Evolutionary conservation across 2,113 vertebrate genomes (phyloP).

Genomic region (Platysternon megacephalum): DNA sequence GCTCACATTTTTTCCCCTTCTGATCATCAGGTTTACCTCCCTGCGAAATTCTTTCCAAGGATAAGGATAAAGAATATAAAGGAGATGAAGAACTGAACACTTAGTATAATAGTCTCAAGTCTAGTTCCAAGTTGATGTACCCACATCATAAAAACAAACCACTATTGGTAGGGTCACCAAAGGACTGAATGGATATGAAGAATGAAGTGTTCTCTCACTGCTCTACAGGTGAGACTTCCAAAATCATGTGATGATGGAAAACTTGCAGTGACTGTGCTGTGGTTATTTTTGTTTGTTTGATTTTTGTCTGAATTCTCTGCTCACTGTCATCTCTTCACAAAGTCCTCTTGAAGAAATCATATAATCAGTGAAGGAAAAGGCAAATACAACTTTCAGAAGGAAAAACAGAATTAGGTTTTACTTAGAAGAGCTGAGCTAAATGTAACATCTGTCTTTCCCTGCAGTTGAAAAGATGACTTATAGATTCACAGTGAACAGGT

Average conservation of each 20-base stretch:
- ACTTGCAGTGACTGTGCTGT: not conserved
- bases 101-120: constrained; percentile 28
- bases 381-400: not conserved
- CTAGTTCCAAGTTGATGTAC: not conserved
- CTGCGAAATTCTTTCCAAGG: constrained; percentile 46
- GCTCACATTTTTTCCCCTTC: constrained; percentile 6
- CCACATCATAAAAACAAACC: not conserved
- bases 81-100: not conserved
- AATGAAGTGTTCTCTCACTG: not conserved
- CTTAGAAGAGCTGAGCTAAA: not conserved
- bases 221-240: not conserved
- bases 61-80: constrained; percentile 38
- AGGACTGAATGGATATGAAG: not conserved
- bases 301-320: not conserved
- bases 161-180: not conserved
- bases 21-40: constrained; percentile 26
- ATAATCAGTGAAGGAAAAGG: not conserved
- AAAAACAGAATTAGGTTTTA: not conserved
- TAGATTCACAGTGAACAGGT: not conserved
- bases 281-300: not conserved
- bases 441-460: not conserved
- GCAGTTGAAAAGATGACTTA: not conserved
- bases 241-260: not conserved
- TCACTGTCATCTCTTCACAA: not conserved
- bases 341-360: not conserved